Base-by-base conservation (phyloP, 2,113 vertebrate species). In the Furnarius figulus region DNA sequence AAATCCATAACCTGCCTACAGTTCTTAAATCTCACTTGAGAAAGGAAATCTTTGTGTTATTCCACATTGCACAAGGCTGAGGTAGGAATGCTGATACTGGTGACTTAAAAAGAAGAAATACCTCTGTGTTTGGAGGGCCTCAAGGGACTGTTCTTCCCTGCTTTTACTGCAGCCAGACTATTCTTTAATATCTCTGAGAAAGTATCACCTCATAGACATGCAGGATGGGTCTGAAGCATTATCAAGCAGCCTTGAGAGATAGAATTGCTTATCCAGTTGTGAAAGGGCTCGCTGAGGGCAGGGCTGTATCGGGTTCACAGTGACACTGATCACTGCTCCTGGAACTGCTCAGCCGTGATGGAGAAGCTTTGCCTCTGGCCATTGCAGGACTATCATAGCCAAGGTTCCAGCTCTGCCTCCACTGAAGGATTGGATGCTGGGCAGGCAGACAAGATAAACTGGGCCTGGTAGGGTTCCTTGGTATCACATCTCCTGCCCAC, bases 41-140 rank as follows among this genome's bases (percentile, higher is more conserved):
- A 59, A 67, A 61, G 31, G 82, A 86, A 91, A 83, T 56, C 3
- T 74, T 67, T 93, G 37, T 20, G 4, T 58, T 49, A 44, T 56
- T 56, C 85, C 5, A 3, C 17, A 31, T 10, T 39, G 25, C 12
- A 31, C 0, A 0, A 74, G 30, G 72, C 35, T 1, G 1, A 22
- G n/a, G 22, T 19, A 74, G 40, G 61, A 87, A 85, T n/a, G 42
- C 14, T 85, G 65, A 52, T 31, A 44, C 6, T 33, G 14, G 5
- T 8, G 31, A 25, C n/a, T 25, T 5, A 7, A 66, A 74, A 50
- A 59, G 35, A 35, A n/a, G n/a, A 6, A 28, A 70, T 0, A 52
- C 67, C 37, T 22, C 33, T 15, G 2, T 20, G 14, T 68, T 75
- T 85, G 58, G 5, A 87, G 11, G 23, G 6, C 44, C 46, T 31